Base-by-base conservation (phyloP, 1,140 invertebrate species). In the Coptotermes formosanus region DNA sequence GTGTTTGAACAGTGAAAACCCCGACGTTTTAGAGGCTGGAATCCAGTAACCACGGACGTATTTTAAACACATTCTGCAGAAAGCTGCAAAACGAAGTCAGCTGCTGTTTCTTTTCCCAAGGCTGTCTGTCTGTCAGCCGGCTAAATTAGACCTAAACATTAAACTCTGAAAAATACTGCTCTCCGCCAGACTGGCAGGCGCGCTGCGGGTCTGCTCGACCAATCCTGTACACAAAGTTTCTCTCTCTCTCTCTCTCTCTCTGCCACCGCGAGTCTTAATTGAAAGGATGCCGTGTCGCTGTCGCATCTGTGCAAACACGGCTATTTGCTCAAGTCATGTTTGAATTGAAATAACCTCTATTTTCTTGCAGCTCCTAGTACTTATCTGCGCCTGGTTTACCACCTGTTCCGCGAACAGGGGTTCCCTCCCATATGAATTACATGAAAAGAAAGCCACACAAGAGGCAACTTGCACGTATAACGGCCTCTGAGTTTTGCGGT, bases 301-400 rank as follows among this genome's bases (percentile, higher is more conserved):
- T 75, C 64, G n/a, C 64, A 75, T 75, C 64, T 75, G 64, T 75
- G 64, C 64, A 75, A 75, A 75, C 64, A 75, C 25, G 7, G 64
- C 64, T 75, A 75, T 75, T 75, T 75, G 64, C 64, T 75, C 64
- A 75, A n/a, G 64, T 75, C 64, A n/a, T 75, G 64, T 75, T 75
- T 75, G 64, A 75, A 75, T 75, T n/a, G 64, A 75, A 75, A 75
- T 75, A 75, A 75, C 64, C 64, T 75, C 25, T 75, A 75, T 75
- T 30, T 75, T 75, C 64, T 75, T 75, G 64, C 64, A 75, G 64
- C 64, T 75, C n/a, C 30, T 11, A 30, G 64, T 30, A n/a, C 64
- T 75, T 75, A 16, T 2, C n/a, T 30, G 8, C 25, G n/a, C 2
- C 25, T 30, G 64, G 64, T 75, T 75, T 75, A 75, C 64, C 64